These are phyloP conservation scores for Rotaria socialis DNA, from an alignment of 2,888 invertebrate genomes.

Conservation along the genomic window DNA sequence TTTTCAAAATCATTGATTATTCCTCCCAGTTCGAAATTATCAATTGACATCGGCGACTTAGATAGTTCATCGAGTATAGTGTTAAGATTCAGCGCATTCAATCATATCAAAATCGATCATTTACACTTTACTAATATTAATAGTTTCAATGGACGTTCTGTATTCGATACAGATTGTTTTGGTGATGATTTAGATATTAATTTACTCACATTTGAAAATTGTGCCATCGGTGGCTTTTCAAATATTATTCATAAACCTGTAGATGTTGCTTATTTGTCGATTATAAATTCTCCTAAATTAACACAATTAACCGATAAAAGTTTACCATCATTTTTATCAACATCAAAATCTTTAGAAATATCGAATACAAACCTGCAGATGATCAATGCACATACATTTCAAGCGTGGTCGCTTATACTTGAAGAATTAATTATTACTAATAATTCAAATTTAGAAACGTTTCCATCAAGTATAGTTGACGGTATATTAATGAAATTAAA, in stretches of 20 bases:
- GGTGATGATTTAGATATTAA: neutral
- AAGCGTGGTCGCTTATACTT: neutral
- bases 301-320: neutral
- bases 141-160: neutral
- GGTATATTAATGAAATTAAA: constrained; percentile 1
- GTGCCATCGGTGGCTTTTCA: neutral
- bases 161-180: neutral
- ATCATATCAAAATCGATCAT: neutral
- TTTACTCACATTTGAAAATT: neutral
- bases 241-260: neutral
- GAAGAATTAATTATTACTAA: neutral
- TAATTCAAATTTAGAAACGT: neutral
- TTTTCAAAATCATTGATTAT: neutral
- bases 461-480: neutral
- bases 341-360: neutral
- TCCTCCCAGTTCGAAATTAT: neutral
- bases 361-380: neutral
- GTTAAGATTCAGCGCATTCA: neutral
- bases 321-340: neutral
- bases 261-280: neutral
- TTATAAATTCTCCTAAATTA: neutral
- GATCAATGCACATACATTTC: neutral
- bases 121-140: neutral
- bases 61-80: neutral
- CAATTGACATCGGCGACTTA: neutral